Evolutionary conservation across 2,113 vertebrate genomes (phyloP).

Genomic region (Xiphophorus couchianus): DNA sequence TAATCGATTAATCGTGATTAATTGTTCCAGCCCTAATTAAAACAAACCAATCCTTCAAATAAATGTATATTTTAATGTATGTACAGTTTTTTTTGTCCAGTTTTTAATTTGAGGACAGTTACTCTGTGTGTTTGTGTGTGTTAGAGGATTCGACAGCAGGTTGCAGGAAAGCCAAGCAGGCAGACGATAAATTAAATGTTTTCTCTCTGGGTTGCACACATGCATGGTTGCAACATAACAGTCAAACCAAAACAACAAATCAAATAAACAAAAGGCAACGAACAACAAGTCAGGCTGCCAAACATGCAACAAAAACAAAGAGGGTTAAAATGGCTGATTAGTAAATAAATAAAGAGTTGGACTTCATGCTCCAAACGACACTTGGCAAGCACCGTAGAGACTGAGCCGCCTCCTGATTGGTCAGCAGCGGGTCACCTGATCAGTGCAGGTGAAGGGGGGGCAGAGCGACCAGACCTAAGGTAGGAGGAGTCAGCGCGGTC

Average conservation of each 20-base stretch:
- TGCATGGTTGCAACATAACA: not conserved
- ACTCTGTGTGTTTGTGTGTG: not conserved
- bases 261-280: not conserved
- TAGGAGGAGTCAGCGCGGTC: conserved; percentile 90
- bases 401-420: conserved; percentile 66
- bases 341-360: not conserved
- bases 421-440: conserved; percentile 90
- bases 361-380: conserved; percentile 3
- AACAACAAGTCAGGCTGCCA: not conserved
- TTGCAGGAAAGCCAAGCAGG: not conserved
- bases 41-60: too few species aligned
- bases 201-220: not conserved
- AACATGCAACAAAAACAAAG: not conserved
- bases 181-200: not conserved
- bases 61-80: too few species aligned
- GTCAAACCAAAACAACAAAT: not conserved
- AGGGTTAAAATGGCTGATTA: not conserved
- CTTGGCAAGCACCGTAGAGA: not conserved
- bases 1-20: too few species aligned
- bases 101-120: too few species aligned
- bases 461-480: conserved; percentile 94
- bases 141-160: not conserved
- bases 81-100: too few species aligned
- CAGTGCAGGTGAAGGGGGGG: conserved; percentile 95
- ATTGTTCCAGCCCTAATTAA: too few species aligned